Percentiles rank a stretch among this genome's conserved stretches.
Conservation (phyloP, 2,888 invertebrate species). For the Allophyes oxyacanthae region DNA sequence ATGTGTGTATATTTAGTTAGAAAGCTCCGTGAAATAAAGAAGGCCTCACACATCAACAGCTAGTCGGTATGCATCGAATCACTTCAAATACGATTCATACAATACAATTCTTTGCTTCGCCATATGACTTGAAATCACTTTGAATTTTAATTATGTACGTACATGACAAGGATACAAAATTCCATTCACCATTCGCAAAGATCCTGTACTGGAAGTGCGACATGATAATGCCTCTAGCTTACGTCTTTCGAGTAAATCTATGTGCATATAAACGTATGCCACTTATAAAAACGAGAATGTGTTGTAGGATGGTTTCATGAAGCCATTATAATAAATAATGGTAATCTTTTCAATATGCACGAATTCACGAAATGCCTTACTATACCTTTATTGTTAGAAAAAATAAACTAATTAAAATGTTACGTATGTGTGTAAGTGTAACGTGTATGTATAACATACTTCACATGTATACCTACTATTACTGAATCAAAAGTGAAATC, state of each 20-base stretch:
- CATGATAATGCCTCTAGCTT: constrained; percentile 38
- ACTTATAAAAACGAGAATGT: constrained; percentile 1
- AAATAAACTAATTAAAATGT: too few species aligned
- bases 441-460: constrained; percentile 16
- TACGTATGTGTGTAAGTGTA: background rate
- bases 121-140: constrained; percentile 69
- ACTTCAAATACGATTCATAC: constrained; percentile 54
- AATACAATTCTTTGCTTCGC: constrained; percentile 61
- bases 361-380: too few species aligned
- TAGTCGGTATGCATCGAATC: constrained; percentile 65
- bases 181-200: constrained; percentile 63
- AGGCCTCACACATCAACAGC: constrained; percentile 36
- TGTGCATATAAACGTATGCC: constrained; percentile 37
- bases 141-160: constrained; percentile 73
- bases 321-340: constrained; percentile 5
- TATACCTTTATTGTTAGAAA: too few species aligned
- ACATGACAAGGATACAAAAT: constrained; percentile 71
- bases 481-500: constrained; percentile 84
- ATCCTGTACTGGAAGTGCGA: constrained; percentile 56
- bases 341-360: too few species aligned
- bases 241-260: constrained; percentile 43
- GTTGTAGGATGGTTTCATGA: constrained; percentile 11
- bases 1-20: constrained; percentile 28
- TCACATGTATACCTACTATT: constrained; percentile 9
- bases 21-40: constrained; percentile 38